Conservation (phyloP, 2,797 vertebrate genomes). For the Dryobates pubescens region DNA sequence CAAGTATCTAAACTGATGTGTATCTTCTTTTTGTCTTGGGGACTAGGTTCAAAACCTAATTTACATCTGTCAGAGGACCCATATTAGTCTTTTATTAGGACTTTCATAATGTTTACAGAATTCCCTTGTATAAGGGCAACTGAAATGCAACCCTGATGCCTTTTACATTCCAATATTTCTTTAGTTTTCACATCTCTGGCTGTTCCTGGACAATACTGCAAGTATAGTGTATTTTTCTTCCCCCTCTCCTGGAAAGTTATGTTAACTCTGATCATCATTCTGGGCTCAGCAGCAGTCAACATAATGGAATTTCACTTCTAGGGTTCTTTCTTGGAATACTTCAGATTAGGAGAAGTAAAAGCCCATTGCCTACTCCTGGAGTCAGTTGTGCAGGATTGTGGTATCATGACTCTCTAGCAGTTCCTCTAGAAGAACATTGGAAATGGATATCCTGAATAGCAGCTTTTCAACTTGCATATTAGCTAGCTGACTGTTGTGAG, state of each 20-base stretch:
- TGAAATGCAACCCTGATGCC: neutral
- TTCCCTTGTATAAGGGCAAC: neutral
- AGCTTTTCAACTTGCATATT: neutral
- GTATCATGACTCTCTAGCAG: neutral
- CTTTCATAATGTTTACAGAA: constrained; percentile 28
- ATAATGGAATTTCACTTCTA: neutral
- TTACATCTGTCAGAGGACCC: neutral
- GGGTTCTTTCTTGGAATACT: neutral
- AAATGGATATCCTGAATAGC: neutral
- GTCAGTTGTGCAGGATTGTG: neutral
- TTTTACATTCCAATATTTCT: neutral
- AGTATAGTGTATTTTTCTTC: neutral
- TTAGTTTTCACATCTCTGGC: neutral
- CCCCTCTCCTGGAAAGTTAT: neutral
- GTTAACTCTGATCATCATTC: neutral
- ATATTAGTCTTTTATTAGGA: neutral
- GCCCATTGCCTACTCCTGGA: neutral
- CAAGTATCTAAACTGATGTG: neutral
- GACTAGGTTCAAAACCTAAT: neutral
- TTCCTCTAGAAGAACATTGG: neutral
- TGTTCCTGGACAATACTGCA: neutral
- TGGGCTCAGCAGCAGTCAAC: neutral
- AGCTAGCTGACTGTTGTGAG: neutral
- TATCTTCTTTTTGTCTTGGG: neutral
- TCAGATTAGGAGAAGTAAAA: neutral